Base-by-base conservation (phyloP, 2,113 vertebrate species). In the Chrysochloris asiatica region DNA sequence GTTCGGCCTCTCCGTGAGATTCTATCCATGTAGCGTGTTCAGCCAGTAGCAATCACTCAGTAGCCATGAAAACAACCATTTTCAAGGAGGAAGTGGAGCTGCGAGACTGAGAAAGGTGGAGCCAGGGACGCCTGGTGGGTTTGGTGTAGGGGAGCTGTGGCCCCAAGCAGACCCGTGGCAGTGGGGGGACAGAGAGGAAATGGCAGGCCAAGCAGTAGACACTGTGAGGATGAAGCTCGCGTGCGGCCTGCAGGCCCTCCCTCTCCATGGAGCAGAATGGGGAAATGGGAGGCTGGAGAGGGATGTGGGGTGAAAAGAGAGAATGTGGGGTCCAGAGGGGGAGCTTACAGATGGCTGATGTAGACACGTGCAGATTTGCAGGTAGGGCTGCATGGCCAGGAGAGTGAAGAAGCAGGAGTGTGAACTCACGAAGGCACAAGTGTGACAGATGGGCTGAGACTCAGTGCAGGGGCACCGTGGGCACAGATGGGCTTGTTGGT, bases 121-220 rank as follows among this genome's bases (percentile, higher is more conserved):
- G 54, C 38, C 54, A 13, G 21, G 52, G 13, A n/a, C n/a, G n/a
- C n/a, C n/a, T n/a, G n/a, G n/a, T n/a, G 54, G 71, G 24, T 9
- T 24, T 43, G 36, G 22, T 0, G 0, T 6, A 2, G 14, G 59
- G 52, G 17, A 41, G 30, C 3, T 54, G 77, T 21, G 50, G 30
- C 2, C 3, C n/a, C n/a, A n/a, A n/a, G n/a, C n/a, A 0, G 50
- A 8, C 7, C 26, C 16, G 45, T 22, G 4, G n/a, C 10, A 4
- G 38, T 4, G 8, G 8, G 69, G 22, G 26, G 59, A 14, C 48
- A 75, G 61, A 36, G n/a, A n/a, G n/a, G 54, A 1, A 10, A 17
- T 4, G 71, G 63, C 76, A 7, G 24, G 48, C 1, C 71, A 63
- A 65, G 45, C 45, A 4, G 9, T 45, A 38, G 12, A 69, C 59